phyloP scores from a whole-genome alignment of 2,113 vertebrate species.

The Ceuthmochares aereus region DNA sequence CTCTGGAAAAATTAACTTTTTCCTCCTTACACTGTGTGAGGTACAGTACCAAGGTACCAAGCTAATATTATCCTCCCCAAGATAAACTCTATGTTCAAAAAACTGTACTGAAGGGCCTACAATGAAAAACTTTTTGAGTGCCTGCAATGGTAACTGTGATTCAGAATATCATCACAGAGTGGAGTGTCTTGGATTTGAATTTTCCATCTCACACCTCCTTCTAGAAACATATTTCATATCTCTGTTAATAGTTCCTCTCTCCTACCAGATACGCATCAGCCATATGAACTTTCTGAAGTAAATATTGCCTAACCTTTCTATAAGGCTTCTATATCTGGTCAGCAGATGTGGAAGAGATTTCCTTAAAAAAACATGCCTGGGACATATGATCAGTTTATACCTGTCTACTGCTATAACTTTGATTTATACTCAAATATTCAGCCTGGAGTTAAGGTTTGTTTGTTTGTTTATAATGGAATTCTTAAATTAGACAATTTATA shows the following conservation, averaged over 20 bases:
- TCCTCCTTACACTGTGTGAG: slow-evolving; percentile 44
- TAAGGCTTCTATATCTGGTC: slow-evolving; percentile 2
- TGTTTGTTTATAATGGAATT: neutral
- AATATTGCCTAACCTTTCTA: neutral
- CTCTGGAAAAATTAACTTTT: slow-evolving; percentile 43
- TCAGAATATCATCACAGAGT: neutral
- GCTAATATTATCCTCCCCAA: neutral
- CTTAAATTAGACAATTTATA: neutral
- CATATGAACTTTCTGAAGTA: neutral
- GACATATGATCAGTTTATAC: neutral
- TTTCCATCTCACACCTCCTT: neutral
- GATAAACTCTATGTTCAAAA: neutral
- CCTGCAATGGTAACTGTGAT: neutral
- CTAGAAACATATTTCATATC: neutral
- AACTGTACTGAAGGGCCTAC: neutral
- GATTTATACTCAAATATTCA: neutral
- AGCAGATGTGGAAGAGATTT: slow-evolving; percentile 39
- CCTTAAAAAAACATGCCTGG: neutral
- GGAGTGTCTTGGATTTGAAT: neutral
- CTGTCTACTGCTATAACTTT: neutral
- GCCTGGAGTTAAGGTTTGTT: neutral
- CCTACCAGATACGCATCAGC: neutral
- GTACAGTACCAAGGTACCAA: slow-evolving; percentile 2
- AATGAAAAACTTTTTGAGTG: neutral
- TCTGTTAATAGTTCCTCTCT: neutral